These are phyloP conservation scores for Periophthalmodon schlosseri DNA, from an alignment of 2,113 vertebrate genomes.

Conservation along the genomic window DNA sequence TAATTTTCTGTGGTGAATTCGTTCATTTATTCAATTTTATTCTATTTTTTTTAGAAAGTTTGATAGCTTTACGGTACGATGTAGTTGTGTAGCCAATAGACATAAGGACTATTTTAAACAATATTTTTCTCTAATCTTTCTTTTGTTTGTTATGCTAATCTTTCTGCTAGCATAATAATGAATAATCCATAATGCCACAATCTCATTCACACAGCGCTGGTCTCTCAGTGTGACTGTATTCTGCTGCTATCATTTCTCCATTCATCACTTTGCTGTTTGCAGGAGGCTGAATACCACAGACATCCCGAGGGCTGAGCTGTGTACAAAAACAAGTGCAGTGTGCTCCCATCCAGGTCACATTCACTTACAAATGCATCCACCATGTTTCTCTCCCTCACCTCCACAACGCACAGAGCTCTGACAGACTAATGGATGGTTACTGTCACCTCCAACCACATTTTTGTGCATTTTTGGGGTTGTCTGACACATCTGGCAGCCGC, in stretches of 20 bases:
- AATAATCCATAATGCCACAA: constrained; percentile 3
- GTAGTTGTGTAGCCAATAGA: not conserved
- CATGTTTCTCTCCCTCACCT: constrained; percentile 17
- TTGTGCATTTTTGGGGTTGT: constrained; percentile 31
- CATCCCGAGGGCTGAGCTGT: constrained; percentile 34
- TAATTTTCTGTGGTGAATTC: too few relatives aligned
- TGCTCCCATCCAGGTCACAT: constrained; percentile 42
- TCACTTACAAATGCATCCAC: constrained; percentile 25
- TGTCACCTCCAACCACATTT: constrained; percentile 29
- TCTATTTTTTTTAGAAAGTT: not conserved
- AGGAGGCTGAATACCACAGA: constrained; percentile 28
- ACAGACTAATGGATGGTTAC: constrained; percentile 27
- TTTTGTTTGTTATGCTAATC: constrained; percentile 13
- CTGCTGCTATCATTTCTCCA: constrained; percentile 21
- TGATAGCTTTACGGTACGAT: not conserved
- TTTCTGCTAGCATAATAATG: constrained; percentile 1
- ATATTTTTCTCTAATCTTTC: not conserved
- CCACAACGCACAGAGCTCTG: constrained; percentile 18
- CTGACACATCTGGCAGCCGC: constrained; percentile 39
- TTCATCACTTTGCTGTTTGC: constrained; percentile 23
- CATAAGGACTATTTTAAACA: not conserved
- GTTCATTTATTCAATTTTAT: too few relatives aligned
- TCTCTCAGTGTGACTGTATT: constrained; percentile 10
- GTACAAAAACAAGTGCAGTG: constrained; percentile 33
- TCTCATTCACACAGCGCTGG: constrained; percentile 10